Evolutionary conservation across 1,140 invertebrate genomes (phyloP).

Genomic region (Pseudomyrmex pallidus): DNA sequence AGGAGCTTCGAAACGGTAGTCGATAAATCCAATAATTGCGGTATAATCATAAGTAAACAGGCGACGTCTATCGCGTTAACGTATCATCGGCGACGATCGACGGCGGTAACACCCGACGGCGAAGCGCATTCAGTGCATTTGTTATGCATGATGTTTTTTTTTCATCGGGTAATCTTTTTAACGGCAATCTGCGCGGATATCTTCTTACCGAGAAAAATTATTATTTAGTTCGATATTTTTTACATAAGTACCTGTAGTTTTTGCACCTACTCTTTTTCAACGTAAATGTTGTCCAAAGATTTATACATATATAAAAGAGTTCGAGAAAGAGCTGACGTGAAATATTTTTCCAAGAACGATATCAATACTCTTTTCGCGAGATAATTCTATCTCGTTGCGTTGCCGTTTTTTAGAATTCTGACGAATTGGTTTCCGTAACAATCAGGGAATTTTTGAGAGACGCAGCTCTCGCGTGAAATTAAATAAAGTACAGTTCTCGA

Average conservation of each 20-base stretch:
- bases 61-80: constrained; percentile 76
- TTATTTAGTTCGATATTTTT: neutral
- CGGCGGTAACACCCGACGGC: constrained; percentile 35
- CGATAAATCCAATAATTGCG: constrained; percentile 84
- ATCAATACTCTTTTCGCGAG: too few species aligned
- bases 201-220: neutral
- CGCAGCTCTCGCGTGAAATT: constrained; percentile 49
- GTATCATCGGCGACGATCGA: constrained; percentile 70
- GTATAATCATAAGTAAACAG: constrained; percentile 84
- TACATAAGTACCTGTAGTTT: too few species aligned
- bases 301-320: neutral
- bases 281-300: neutral
- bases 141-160: neutral
- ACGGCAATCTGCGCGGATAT: neutral
- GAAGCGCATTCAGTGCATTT: constrained; percentile 4
- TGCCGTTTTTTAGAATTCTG: constrained; percentile 24
- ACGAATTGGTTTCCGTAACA: constrained; percentile 34
- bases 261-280: too few species aligned
- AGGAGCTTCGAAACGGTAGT: constrained; percentile 81
- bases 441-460: constrained; percentile 49
- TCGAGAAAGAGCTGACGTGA: neutral
- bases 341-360: constrained; percentile 2
- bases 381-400: constrained; percentile 22
- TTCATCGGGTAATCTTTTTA: neutral
- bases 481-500: constrained; percentile 47